Evolutionary conservation across 1,140 invertebrate species (phyloP).

Genomic region (Radopholus similis): DNA sequence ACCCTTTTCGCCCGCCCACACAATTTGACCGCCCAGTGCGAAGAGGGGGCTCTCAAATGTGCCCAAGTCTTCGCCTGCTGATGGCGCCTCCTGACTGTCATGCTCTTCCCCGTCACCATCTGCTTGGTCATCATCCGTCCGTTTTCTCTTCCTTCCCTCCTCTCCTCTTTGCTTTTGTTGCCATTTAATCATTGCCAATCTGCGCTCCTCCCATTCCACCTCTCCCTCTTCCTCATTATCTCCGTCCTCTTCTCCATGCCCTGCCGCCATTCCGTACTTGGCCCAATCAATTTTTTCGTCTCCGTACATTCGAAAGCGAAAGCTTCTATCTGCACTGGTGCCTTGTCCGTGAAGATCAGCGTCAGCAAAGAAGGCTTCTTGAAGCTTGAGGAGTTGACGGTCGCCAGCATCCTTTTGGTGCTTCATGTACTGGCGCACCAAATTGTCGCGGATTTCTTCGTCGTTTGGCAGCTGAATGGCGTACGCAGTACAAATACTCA

Average conservation of each 20-base stretch:
- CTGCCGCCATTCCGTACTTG: background rate
- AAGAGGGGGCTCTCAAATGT: background rate
- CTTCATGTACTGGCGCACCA: constrained; percentile 46
- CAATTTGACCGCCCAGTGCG: background rate
- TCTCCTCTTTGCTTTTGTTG: constrained; percentile 1
- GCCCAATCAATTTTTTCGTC: constrained; percentile 26
- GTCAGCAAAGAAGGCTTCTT: constrained; percentile 38
- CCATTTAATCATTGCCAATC: constrained; percentile 19
- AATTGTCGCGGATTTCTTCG: constrained; percentile 40
- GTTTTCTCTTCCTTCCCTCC: constrained; percentile 16
- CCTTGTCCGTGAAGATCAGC: constrained; percentile 23
- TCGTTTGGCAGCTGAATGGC: constrained; percentile 38
- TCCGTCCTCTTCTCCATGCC: background rate
- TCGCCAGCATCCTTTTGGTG: constrained; percentile 40
- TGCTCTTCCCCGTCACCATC: constrained; percentile 11
- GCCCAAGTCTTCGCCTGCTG: background rate
- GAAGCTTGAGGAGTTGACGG: constrained; percentile 29
- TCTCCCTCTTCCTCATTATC: constrained; percentile 1
- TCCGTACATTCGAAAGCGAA: constrained; percentile 31
- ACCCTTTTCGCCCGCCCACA: background rate
- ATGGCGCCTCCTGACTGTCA: background rate
- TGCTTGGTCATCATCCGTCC: constrained; percentile 21
- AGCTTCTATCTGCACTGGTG: constrained; percentile 26
- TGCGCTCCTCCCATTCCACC: background rate
- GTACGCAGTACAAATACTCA: no score